Evolutionary conservation across 2,888 invertebrate genomes (phyloP).

Genomic region (Blastobasis lacticolella): DNA sequence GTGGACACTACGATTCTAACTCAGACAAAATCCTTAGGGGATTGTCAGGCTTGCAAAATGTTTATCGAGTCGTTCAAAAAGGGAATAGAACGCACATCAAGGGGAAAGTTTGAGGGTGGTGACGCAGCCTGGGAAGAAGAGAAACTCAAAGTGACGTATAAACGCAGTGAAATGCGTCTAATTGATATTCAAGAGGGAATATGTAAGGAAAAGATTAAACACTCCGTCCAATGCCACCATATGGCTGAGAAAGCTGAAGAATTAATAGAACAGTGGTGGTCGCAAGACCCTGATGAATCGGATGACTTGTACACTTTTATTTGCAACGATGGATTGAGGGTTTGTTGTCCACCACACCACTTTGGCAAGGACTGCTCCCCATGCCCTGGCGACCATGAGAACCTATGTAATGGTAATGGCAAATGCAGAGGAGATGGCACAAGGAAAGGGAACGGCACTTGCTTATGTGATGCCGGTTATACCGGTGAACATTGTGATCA

Average conservation of each 20-base stretch:
- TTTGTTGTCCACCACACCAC: constrained; percentile 90
- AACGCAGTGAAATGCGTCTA: constrained; percentile 90
- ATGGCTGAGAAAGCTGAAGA: constrained; percentile 89
- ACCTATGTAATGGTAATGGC: constrained; percentile 88
- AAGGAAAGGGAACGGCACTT: constrained; percentile 93
- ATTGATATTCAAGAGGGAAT: constrained; percentile 93
- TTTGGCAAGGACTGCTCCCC: constrained; percentile 87
- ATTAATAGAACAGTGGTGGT: constrained; percentile 92
- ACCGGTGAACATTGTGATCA: constrained; percentile 82
- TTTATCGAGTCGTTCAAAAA: constrained; percentile 84
- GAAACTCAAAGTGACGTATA: constrained; percentile 85
- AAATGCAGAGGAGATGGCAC: constrained; percentile 90
- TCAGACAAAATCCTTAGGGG: constrained; percentile 74
- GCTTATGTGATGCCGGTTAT: constrained; percentile 90
- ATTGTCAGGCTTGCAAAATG: constrained; percentile 85
- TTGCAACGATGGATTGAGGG: constrained; percentile 83
- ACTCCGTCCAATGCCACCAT: constrained; percentile 87
- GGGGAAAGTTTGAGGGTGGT: constrained; percentile 93
- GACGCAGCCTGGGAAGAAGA: constrained; percentile 96
- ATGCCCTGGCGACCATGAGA: constrained; percentile 83
- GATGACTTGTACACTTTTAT: constrained; percentile 74
- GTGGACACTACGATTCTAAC: constrained; percentile 41
- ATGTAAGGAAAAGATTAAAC: constrained; percentile 83
- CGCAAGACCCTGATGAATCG: constrained; percentile 62
- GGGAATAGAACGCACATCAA: constrained; percentile 87